phyloP scores from a whole-genome alignment of 2,797 vertebrate species.

The Pteronotus mesoamericanus region DNA sequence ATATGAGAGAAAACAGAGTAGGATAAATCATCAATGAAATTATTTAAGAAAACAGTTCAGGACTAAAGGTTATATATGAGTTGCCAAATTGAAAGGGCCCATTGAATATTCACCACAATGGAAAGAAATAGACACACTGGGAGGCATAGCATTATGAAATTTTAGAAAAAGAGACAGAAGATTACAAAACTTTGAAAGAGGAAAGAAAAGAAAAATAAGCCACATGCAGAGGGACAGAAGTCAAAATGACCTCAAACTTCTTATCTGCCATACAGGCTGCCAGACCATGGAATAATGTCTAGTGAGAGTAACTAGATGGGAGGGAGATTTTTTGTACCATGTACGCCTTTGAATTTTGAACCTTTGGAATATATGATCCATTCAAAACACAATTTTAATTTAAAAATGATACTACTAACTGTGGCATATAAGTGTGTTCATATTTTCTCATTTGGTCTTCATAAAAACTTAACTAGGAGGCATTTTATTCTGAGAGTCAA shows the following conservation, averaged over 20 bases:
- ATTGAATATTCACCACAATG: not conserved
- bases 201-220: not conserved
- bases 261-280: not conserved
- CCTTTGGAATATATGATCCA: not conserved
- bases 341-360: not conserved
- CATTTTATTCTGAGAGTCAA: not conserved
- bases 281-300: not conserved
- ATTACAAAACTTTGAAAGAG: not conserved
- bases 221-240: not conserved
- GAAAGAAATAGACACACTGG: not conserved
- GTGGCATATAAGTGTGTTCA: not conserved
- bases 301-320: not conserved
- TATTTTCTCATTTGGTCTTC: not conserved
- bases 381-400: constrained; percentile 31
- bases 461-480: not conserved
- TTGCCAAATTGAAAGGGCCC: not conserved
- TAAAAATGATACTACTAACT: not conserved
- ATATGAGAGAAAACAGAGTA: not conserved
- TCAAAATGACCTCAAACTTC: not conserved
- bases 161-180: constrained; percentile 1
- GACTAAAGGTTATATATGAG: not conserved
- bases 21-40: not conserved
- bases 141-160: not conserved
- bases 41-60: not conserved
- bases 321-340: not conserved